Percentiles rank a stretch among this genome's conserved stretches.
phyloP scores from a whole-genome alignment of 2,113 vertebrate species.

The Meles meles region DNA sequence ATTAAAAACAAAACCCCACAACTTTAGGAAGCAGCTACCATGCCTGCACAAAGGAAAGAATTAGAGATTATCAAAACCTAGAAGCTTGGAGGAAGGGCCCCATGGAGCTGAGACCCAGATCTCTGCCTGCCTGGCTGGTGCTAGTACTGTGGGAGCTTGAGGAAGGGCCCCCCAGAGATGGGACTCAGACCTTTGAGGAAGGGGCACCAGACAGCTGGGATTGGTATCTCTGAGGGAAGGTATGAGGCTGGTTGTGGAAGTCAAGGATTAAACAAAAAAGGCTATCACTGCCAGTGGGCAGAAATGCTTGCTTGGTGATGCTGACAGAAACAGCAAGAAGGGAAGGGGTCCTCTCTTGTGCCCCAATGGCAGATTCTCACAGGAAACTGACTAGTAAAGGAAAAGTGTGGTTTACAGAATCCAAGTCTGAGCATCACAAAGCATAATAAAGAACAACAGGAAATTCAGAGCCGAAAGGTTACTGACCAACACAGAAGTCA shows the following conservation, averaged over 20 bases:
- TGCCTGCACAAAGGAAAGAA: background rate
- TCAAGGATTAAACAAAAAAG: background rate
- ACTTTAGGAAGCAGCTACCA: background rate
- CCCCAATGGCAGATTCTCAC: background rate
- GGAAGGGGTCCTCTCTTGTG: background rate
- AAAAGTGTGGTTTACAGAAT: background rate
- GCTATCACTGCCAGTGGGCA: background rate
- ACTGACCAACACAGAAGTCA: background rate
- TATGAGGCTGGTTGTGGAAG: background rate
- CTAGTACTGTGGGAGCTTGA: background rate
- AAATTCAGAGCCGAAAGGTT: background rate
- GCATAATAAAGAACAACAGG: background rate
- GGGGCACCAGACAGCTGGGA: background rate
- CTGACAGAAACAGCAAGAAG: background rate
- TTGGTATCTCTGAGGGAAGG: background rate
- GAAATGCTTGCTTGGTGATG: background rate
- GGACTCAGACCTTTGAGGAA: background rate
- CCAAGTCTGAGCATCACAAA: background rate
- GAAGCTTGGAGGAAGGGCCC: background rate
- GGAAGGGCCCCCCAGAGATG: background rate
- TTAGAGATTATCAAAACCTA: background rate
- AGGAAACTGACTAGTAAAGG: background rate
- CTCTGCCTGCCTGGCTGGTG: background rate
- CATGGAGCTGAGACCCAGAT: background rate
- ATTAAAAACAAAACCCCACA: background rate